A percentile compares a stretch with the other conserved stretches of the same genome.
Conservation (phyloP, 2,888 invertebrate genomes). For the Heliconius erato region DNA sequence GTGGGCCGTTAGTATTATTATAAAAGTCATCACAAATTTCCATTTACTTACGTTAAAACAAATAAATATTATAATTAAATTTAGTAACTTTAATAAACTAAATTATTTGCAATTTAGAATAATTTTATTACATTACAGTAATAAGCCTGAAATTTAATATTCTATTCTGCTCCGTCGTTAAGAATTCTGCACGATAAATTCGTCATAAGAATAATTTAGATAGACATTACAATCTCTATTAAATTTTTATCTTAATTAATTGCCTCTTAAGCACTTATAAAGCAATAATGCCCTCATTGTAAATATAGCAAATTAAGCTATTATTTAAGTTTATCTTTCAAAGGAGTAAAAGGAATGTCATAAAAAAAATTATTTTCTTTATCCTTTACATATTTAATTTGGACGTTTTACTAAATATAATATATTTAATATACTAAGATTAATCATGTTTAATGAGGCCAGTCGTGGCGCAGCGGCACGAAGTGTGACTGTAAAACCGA, state of each 20-base stretch:
- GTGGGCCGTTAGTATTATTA: too few species aligned
- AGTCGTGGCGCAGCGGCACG: too few species aligned
- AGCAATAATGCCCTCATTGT: not conserved
- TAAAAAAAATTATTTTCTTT: not conserved
- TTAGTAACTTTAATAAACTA: slow-evolving; percentile 2
- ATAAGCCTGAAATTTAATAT: slow-evolving; percentile 29
- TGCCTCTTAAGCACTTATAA: not conserved
- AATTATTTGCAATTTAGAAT: slow-evolving; percentile 20
- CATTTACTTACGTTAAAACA: not conserved
- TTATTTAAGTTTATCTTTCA: not conserved
- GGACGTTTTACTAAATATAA: not conserved
- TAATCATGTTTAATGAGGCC: too few species aligned
- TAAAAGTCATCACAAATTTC: not conserved
- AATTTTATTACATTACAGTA: slow-evolving; percentile 32
- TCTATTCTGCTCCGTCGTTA: slow-evolving; percentile 31
- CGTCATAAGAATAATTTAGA: slow-evolving; percentile 26
- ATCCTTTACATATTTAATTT: not conserved
- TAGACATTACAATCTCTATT: slow-evolving; percentile 25
- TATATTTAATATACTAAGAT: too few species aligned
- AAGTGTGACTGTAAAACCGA: too few species aligned
- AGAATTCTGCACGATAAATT: slow-evolving; percentile 33
- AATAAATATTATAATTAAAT: not conserved
- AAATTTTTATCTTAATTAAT: slow-evolving; percentile 26
- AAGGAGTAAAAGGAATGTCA: too few species aligned
- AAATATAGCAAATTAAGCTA: not conserved